Evolutionary conservation across 2,888 invertebrate genomes (phyloP), one percentile per base, ranked within the genome.

Genomic region (Cephus rjabovi): DNA sequence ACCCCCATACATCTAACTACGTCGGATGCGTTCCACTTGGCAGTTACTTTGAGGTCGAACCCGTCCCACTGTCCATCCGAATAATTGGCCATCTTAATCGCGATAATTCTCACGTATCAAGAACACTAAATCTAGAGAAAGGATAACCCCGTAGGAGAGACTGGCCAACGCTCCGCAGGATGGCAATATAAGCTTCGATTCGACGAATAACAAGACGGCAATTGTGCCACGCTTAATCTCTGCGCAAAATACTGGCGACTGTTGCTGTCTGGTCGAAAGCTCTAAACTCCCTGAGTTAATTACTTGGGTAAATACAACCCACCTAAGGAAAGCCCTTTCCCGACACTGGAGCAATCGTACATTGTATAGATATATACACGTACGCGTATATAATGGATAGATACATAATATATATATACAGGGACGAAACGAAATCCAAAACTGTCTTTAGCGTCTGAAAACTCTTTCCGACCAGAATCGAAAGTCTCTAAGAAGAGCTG

Each of bases 41-140:
- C 87, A 88, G 86, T 89, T 89, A 88, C 89, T 89, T 89, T 86
- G 87, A 88, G 89, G 85, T 87, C 84, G 86, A 83, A 83, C 83
- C 83, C 84, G 81, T 81, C 80, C 83, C 79, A 83, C 83, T 84
- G 86, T 86, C 85, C 84, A 81, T 81, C 83, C 82, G 35, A 80
- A 80, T 82, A 81, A 80, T 83, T 87, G 86, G 85, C 80, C 83
- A 86, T 87, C 87, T 88, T 88, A 88, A 88, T 88, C 87, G 86
- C 82, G 80, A 81, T 88, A 87, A 87, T 88, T 87, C 84, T 81
- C 83, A 77, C 76, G 31, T 34, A 71, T 71, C 71, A 34, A 6
- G 23, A 71, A 31, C 56, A 56, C 23, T 56, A 56, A 56, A 56
- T 56, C 56, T 56, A 15, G 56, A 56, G 56, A 23, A 23, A 56